Percentiles rank a stretch among this genome's conserved stretches.
phyloP scores from a whole-genome alignment of 2,113 vertebrate genomes.

The Grus americana region DNA sequence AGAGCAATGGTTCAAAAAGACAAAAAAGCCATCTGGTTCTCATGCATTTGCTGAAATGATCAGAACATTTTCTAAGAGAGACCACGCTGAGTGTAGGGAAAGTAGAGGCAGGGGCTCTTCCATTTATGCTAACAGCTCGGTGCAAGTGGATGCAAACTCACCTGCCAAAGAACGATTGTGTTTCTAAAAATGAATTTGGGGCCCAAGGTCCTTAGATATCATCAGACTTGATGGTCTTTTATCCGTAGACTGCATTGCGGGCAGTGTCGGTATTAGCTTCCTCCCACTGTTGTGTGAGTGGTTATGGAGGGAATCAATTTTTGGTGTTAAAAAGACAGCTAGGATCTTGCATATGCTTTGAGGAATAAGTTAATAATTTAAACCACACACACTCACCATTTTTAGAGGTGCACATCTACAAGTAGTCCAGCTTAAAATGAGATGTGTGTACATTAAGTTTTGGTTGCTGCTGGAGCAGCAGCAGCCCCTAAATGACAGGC shows the following conservation, averaged over 20 bases:
- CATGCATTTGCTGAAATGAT: conserved; percentile 35
- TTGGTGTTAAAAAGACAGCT: neutral
- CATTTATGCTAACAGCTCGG: neutral
- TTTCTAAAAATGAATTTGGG: conserved; percentile 19
- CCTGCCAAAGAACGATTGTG: neutral
- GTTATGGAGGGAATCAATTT: neutral
- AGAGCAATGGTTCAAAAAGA: neutral
- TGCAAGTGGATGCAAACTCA: neutral
- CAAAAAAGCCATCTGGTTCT: neutral
- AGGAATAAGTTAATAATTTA: neutral
- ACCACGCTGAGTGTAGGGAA: neutral
- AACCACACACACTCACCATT: neutral
- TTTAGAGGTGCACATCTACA: neutral
- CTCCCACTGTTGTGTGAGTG: neutral
- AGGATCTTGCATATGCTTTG: neutral
- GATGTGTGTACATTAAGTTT: rapidly evolving
- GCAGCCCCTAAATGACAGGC: neutral
- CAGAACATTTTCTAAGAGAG: neutral
- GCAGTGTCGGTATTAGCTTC: rapidly evolving
- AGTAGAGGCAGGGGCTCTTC: neutral
- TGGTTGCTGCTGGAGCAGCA: neutral
- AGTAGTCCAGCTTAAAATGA: neutral
- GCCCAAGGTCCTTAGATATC: neutral
- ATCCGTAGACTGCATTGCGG: neutral
- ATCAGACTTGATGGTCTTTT: neutral